phyloP scores from a whole-genome alignment of 2,797 vertebrate genomes.

The Lagodon rhomboides region DNA sequence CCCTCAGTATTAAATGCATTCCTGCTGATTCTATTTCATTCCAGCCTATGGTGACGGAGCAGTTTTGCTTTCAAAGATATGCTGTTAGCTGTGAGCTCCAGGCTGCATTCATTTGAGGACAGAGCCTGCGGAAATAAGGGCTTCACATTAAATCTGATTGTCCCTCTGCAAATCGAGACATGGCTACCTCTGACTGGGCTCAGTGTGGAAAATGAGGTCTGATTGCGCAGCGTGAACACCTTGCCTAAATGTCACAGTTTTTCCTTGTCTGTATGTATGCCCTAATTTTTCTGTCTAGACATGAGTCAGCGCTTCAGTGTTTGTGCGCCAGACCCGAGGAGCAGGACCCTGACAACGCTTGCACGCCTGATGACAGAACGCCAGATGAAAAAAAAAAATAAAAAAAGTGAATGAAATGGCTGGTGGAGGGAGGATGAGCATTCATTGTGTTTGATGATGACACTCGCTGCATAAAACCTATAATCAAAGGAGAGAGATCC shows the following conservation, averaged over 20 bases:
- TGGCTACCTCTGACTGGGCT: slow-evolving; percentile 59
- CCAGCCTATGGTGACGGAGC: slow-evolving; percentile 23
- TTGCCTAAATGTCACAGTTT: slow-evolving; percentile 62
- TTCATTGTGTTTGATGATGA: slow-evolving; percentile 64
- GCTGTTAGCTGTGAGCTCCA: slow-evolving; percentile 35
- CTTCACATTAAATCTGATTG: slow-evolving; percentile 69
- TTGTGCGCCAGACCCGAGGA: slow-evolving; percentile 25
- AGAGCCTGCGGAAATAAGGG: slow-evolving; percentile 43
- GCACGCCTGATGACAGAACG: slow-evolving; percentile 15
- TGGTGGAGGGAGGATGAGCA: slow-evolving; percentile 21
- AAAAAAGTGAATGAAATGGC: slow-evolving; percentile 17
- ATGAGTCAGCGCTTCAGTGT: slow-evolving; percentile 57
- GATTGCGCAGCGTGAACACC: slow-evolving; percentile 79
- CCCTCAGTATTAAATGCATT: slow-evolving; percentile 19
- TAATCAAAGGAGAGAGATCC: slow-evolving; percentile 65
- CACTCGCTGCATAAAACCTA: slow-evolving; percentile 52
- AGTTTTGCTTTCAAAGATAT: slow-evolving; percentile 50
- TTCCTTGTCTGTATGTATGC: slow-evolving; percentile 52
- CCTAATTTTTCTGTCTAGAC: slow-evolving; percentile 74
- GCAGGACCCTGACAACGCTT: background rate
- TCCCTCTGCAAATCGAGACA: slow-evolving; percentile 59
- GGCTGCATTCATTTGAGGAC: slow-evolving; percentile 55
- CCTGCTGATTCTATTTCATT: slow-evolving; percentile 43
- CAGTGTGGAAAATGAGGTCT: slow-evolving; percentile 70
- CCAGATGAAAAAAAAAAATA: slow-evolving; percentile 16